phyloP scores from a whole-genome alignment of 2,888 invertebrate species.

The Lapara coniferarum region DNA sequence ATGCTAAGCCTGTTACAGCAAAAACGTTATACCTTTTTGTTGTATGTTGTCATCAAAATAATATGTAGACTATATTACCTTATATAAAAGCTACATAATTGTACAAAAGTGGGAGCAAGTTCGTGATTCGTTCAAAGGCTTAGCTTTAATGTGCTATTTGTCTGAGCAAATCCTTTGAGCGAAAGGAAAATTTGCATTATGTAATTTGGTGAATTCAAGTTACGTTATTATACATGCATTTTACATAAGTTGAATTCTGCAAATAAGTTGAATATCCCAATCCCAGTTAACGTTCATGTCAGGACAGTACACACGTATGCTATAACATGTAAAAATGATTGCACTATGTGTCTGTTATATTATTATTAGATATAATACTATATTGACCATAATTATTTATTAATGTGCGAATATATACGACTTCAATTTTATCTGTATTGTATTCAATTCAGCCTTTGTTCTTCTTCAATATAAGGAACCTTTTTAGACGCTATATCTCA shows the following conservation, averaged over 20 bases:
- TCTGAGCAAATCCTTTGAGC: neutral
- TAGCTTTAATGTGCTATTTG: neutral
- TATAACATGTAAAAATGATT: no score
- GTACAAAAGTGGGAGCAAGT: slow-evolving; percentile 12
- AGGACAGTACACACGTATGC: no score
- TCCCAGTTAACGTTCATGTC: no score
- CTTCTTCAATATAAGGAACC: neutral
- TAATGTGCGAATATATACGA: neutral
- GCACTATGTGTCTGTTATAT: neutral
- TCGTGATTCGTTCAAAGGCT: neutral
- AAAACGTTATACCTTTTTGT: neutral
- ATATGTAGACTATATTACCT: neutral
- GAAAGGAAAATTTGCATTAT: neutral
- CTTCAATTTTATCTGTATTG: neutral
- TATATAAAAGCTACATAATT: neutral
- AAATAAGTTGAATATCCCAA: no score
- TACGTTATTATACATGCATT: no score
- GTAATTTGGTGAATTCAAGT: no score
- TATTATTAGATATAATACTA: neutral
- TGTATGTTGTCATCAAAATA: neutral
- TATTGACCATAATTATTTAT: neutral
- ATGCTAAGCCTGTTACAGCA: neutral
- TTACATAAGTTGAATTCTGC: no score
- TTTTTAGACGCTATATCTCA: neutral
- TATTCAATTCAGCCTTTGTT: neutral